These are phyloP conservation scores for Drosophila cardini DNA, from an alignment of 1,140 invertebrate species.

Conservation along the genomic window DNA sequence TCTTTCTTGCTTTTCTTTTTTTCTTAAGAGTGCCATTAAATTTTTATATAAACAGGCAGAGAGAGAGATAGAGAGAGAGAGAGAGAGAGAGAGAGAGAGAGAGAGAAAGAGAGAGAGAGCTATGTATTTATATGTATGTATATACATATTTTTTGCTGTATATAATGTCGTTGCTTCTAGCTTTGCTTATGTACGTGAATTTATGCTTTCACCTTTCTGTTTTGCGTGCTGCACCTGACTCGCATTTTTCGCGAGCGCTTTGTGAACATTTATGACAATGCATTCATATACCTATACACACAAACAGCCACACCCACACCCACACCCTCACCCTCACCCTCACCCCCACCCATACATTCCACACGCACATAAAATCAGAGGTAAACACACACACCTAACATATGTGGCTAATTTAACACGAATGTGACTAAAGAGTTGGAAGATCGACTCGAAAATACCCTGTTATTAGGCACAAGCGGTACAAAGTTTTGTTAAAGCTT, in stretches of 20 bases:
- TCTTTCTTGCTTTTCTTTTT: not conserved
- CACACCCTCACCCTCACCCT: no score
- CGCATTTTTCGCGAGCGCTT: constrained; percentile 12
- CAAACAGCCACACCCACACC: not conserved
- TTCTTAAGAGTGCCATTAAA: constrained; percentile 40
- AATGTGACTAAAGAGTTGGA: not conserved
- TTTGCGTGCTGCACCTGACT: constrained; percentile 27
- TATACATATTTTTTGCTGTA: not conserved
- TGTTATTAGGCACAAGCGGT: not conserved
- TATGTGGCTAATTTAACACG: constrained; percentile 19
- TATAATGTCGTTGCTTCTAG: not conserved
- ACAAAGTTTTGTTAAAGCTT: no score
- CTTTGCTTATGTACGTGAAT: constrained; percentile 16
- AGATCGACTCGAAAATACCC: not conserved
- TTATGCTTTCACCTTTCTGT: constrained; percentile 31
- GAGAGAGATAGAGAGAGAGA: no score
- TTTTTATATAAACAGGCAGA: constrained; percentile 5
- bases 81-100: no score
- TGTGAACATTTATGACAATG: constrained; percentile 15
- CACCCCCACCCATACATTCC: no score
- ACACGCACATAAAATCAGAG: not conserved
- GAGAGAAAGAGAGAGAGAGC: no score
- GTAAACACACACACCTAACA: not conserved
- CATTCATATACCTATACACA: not conserved
- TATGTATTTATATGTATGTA: constrained; percentile 7